Percentiles rank a stretch among this genome's conserved stretches.
phyloP scores from a whole-genome alignment of 2,888 invertebrate genomes.

The Hirtodrosophila histrioides region DNA sequence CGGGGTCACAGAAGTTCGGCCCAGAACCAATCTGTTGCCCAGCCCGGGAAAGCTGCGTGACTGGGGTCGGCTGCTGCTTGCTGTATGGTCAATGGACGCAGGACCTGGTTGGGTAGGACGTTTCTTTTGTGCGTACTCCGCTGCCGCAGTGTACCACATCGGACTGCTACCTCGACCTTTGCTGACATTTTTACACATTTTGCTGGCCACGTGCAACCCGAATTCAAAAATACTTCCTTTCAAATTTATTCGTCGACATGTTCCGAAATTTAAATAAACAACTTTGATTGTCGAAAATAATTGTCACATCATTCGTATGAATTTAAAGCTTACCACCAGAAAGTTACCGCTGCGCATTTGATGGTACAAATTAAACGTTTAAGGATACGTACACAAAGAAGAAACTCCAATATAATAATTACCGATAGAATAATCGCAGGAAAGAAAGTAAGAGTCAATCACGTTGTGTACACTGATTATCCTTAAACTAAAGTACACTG shows the following conservation, averaged over 20 bases:
- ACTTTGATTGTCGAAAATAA: constrained; percentile 15
- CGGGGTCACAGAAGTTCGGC: background rate
- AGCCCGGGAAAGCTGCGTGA: background rate
- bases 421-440: too few relatives aligned
- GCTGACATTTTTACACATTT: constrained; percentile 40
- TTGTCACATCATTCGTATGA: background rate
- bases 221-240: constrained; percentile 67
- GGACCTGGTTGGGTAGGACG: background rate
- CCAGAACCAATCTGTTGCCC: background rate
- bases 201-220: constrained; percentile 23
- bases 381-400: too few relatives aligned
- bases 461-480: too few relatives aligned
- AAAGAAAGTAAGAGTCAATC: too few relatives aligned
- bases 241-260: constrained; percentile 52
- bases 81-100: too few relatives aligned
- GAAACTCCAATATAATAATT: too few relatives aligned
- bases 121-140: constrained; percentile 9
- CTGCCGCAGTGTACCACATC: constrained; percentile 27
- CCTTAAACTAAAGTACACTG: too few relatives aligned
- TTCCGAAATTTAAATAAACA: constrained; percentile 38
- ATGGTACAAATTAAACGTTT: too few relatives aligned
- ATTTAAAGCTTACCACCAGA: too few relatives aligned
- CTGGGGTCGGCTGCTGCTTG: background rate
- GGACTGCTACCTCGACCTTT: constrained; percentile 26
- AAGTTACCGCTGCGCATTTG: too few relatives aligned